Base-by-base conservation (phyloP, 2,888 invertebrate genomes). In the Tridacna gigas region DNA sequence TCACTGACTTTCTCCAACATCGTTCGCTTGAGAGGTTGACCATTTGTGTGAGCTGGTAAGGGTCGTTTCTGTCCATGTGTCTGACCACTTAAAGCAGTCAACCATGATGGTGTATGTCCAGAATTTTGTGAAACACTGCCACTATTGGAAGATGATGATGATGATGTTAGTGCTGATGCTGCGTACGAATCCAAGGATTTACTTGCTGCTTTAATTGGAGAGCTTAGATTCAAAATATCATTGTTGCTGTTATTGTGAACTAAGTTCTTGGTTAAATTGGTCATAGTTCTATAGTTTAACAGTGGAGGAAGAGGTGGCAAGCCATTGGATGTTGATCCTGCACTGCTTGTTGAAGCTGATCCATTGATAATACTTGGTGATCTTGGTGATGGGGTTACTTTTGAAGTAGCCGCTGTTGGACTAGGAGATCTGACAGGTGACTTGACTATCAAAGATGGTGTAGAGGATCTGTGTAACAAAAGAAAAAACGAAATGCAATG, bases 1-100 rank as follows among this genome's bases (percentile, higher is more conserved):
- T 79, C 83, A 3, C 66, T 51, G 9, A 76, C 22, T 69, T 87
- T 84, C 18, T 87, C 87, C 25, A 87, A 25, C 61, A 76, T 26
- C 0, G 76, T 74, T 65, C 83, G 80, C 77, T 87, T 87, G 1
- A 80, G 79, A 22, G 69, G 83, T 25, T 48, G 60, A 60, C 51
- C 83, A 28, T 74, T 79, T n/a, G 81, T 61, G 48, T 84, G 84
- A 47, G 84, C 87, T 3, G 84, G 83, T 13, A 77, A 79, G 13
- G 83, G 83, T 47, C 87, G 79, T 51, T 87, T 87, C 66, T 87
- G 87, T 69, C 87, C 87, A 0, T 84, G 86, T 18, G 78, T 26
- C 60, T 79, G 78, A 26, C 77, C 82, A 78, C 87, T 87, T 13
- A 87, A 66, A 5, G 87, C 84, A 1, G 81, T 82, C 37, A 87